Evolutionary conservation across 2,113 vertebrate species (phyloP).

Genomic region (Meleagris gallopavo): DNA sequence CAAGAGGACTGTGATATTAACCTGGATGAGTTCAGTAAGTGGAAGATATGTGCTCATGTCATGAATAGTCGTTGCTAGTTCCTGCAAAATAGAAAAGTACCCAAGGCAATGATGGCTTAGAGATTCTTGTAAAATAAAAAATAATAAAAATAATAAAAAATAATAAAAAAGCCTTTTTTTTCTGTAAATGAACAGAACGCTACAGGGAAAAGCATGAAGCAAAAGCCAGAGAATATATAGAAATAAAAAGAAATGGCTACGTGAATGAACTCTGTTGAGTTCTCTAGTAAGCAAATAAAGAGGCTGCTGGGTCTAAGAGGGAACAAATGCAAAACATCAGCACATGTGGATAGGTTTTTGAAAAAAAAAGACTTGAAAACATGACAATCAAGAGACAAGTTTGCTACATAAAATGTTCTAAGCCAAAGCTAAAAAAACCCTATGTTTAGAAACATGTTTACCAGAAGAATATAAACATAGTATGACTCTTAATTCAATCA

Average conservation of each 20-base stretch:
- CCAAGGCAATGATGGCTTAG: conserved; percentile 4
- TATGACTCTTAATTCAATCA: background rate
- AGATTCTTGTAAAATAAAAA: background rate
- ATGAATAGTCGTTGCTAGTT: background rate
- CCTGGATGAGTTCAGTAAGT: background rate
- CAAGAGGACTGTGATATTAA: background rate
- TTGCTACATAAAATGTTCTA: background rate
- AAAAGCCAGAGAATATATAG: background rate
- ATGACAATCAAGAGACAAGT: background rate
- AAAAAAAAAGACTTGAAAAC: background rate
- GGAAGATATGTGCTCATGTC: background rate
- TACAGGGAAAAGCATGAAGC: background rate
- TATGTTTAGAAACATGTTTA: background rate
- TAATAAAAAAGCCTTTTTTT: background rate
- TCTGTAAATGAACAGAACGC: background rate
- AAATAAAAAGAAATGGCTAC: background rate
- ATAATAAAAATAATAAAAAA: background rate
- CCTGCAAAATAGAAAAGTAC: background rate
- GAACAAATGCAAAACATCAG: conserved; percentile 22
- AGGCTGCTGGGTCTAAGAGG: background rate
- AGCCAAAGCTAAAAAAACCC: background rate
- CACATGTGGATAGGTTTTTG: background rate
- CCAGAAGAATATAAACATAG: background rate
- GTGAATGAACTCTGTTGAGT: background rate
- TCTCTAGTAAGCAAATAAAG: background rate